Conservation (phyloP, 92 coral and sea anemone species). For the Montipora capitata region DNA sequence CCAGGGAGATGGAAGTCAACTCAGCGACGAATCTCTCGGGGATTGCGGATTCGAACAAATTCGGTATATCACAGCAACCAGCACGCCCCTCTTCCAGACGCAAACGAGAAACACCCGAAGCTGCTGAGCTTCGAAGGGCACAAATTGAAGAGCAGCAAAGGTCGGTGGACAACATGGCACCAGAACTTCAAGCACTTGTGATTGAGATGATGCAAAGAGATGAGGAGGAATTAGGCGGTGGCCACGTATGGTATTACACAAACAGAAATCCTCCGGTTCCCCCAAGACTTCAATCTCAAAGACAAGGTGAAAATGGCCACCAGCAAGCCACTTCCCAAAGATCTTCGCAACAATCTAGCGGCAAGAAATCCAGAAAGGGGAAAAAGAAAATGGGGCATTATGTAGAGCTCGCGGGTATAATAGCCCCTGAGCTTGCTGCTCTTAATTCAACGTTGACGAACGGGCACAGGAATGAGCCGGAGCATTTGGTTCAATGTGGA, state of each 20-base stretch:
- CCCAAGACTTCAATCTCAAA: background rate
- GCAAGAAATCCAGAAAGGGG: slow-evolving; percentile 61
- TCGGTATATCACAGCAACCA: background rate
- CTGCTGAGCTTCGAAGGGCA: slow-evolving; percentile 4
- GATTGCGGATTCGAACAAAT: background rate
- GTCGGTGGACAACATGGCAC: slow-evolving; percentile 42
- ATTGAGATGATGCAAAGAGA: slow-evolving; percentile 39
- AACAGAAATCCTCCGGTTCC: slow-evolving; percentile 33
- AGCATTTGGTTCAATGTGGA: background rate
- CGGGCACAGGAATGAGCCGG: slow-evolving; percentile 9
- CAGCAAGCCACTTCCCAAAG: slow-evolving; percentile 16
- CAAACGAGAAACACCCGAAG: background rate
- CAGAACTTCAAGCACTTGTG: slow-evolving; percentile 47
- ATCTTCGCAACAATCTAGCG: slow-evolving; percentile 1
- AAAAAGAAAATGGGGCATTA: slow-evolving; percentile 66
- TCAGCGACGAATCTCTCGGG: background rate
- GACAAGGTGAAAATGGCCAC: background rate
- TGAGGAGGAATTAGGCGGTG: slow-evolving; percentile 28
- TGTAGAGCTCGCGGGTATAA: slow-evolving; percentile 51
- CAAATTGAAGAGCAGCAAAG: slow-evolving; percentile 33
- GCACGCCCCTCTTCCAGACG: background rate
- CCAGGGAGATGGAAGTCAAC: background rate
- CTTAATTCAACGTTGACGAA: slow-evolving; percentile 39
- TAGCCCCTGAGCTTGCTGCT: slow-evolving; percentile 75
- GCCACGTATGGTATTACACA: background rate